phyloP scores from a whole-genome alignment of 2,797 vertebrate genomes.

The Pangasius mekongensis region DNA sequence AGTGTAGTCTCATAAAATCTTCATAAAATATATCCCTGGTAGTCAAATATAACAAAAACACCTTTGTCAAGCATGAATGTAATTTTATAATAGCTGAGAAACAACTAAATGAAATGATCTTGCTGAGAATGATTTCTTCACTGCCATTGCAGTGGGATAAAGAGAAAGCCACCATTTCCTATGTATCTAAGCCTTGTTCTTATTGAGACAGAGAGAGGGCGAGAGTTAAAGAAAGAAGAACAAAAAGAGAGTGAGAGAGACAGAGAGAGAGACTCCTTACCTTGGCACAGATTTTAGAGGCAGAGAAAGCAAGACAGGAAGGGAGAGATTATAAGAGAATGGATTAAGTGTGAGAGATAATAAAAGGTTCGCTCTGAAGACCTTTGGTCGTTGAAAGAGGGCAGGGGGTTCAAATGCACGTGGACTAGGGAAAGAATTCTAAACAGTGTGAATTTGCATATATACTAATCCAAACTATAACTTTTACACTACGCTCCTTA shows the following conservation, averaged over 20 bases:
- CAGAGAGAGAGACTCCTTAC: conserved; percentile 55
- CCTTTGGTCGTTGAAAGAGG: conserved; percentile 45
- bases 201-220: not conserved
- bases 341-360: conserved; percentile 45
- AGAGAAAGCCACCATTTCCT: not conserved
- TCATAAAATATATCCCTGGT: not conserved
- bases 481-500: not conserved
- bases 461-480: not conserved
- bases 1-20: not conserved
- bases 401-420: conserved; percentile 53
- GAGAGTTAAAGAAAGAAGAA: conserved; percentile 6
- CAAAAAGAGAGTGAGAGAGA: conserved; percentile 38
- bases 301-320: conserved; percentile 52
- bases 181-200: not conserved
- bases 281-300: conserved; percentile 61
- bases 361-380: conserved; percentile 28
- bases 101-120: not conserved
- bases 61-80: not conserved
- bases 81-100: not conserved
- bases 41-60: not conserved
- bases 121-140: not conserved
- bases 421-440: conserved; percentile 26
- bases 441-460: conserved; percentile 14
- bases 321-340: conserved; percentile 50
- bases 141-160: conserved; percentile 11